phyloP scores from a whole-genome alignment of 2,888 invertebrate species.

The Epirrhoe alternata region DNA sequence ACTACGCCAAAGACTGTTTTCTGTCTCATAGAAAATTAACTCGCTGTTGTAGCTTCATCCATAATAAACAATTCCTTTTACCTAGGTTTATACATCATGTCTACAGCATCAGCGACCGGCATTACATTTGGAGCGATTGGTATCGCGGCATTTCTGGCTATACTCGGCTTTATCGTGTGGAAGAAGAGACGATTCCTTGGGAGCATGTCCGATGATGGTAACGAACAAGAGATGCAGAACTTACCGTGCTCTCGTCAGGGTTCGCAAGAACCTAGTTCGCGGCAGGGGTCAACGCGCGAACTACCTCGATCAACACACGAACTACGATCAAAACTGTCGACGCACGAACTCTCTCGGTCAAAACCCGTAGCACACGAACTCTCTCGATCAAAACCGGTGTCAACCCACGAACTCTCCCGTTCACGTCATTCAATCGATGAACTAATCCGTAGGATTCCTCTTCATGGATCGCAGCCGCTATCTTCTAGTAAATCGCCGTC shows the following conservation, averaged over 20 bases:
- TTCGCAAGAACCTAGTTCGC: slow-evolving; percentile 17
- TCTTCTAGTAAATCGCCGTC: slow-evolving; percentile 18
- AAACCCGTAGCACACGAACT: too few relatives aligned
- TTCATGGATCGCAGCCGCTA: slow-evolving; percentile 23
- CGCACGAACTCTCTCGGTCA: slow-evolving; percentile 7
- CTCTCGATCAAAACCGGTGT: background rate
- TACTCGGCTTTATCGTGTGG: slow-evolving; percentile 67
- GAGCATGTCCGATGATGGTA: slow-evolving; percentile 43
- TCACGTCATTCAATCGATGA: slow-evolving; percentile 18
- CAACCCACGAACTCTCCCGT: slow-evolving; percentile 5
- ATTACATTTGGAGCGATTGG: slow-evolving; percentile 67
- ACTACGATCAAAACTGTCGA: background rate
- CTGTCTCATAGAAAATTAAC: background rate
- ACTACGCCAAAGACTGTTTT: background rate
- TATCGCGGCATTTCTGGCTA: slow-evolving; percentile 52
- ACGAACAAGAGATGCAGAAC: slow-evolving; percentile 58
- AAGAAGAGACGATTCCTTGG: slow-evolving; percentile 64
- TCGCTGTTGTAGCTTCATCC: slow-evolving; percentile 4
- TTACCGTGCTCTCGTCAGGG: slow-evolving; percentile 22
- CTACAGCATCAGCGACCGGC: slow-evolving; percentile 73
- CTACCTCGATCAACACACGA: slow-evolving; percentile 9
- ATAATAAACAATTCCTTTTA: slow-evolving; percentile 16
- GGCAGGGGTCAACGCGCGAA: slow-evolving; percentile 15
- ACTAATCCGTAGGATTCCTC: slow-evolving; percentile 21
- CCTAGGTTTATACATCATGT: slow-evolving; percentile 72